These are phyloP conservation scores for Zaprionus capensis DNA, from an alignment of 1,140 invertebrate species.

Conservation along the genomic window DNA sequence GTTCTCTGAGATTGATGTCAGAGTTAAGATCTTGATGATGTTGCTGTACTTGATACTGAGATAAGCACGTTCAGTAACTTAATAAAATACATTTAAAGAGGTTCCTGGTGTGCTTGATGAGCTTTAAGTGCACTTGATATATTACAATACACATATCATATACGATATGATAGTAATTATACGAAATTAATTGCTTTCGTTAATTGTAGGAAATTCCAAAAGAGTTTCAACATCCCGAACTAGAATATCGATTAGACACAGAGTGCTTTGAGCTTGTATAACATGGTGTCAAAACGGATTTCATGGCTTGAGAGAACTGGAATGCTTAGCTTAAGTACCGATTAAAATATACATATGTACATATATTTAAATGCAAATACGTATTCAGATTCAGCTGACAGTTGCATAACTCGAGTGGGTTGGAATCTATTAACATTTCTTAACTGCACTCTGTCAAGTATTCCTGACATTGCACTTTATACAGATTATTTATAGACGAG, in stretches of 20 bases:
- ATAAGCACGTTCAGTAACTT: constrained; percentile 34
- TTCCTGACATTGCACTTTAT: background rate
- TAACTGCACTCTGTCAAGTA: background rate
- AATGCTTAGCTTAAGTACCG: background rate
- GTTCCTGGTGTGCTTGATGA: background rate
- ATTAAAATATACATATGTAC: background rate
- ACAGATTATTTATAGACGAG: background rate
- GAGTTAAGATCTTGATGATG: constrained; percentile 34
- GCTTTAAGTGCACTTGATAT: background rate
- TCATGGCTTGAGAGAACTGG: background rate
- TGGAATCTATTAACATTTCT: background rate
- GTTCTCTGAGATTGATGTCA: constrained; percentile 36
- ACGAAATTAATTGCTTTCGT: background rate
- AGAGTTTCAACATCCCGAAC: background rate
- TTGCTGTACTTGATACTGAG: constrained; percentile 17
- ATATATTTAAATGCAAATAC: background rate
- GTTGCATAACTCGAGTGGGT: background rate
- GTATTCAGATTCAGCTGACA: background rate
- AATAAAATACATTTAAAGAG: constrained; percentile 11
- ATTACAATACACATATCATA: background rate
- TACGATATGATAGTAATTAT: background rate
- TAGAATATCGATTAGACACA: constrained; percentile 1
- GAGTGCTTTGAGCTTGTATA: background rate
- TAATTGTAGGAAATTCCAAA: constrained; percentile 2
- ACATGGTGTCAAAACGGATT: background rate